phyloP scores from a whole-genome alignment of 64 coral and sea anemone genomes.

The Actinia equina region DNA sequence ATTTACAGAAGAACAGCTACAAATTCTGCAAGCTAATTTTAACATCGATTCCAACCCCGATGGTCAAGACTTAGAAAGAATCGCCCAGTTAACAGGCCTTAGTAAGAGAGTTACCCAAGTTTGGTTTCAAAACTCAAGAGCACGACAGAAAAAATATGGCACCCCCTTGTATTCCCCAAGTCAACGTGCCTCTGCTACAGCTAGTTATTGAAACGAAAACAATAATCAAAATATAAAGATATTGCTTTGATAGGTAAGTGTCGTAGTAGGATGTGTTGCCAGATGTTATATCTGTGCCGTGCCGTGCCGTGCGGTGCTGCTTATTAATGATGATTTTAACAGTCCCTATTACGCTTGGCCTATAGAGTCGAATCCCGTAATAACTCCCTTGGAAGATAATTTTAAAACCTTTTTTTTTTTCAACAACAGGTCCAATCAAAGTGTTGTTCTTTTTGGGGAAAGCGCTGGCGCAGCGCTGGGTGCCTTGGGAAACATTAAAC shows the following conservation, averaged over 20 bases:
- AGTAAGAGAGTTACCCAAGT: constrained; percentile 99
- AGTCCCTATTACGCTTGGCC: too few species aligned
- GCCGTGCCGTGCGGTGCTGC: too few species aligned
- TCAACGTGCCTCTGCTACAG: constrained; percentile 63
- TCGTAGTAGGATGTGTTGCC: too few species aligned
- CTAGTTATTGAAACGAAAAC: constrained; percentile 14
- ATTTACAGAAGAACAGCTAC: constrained; percentile 96
- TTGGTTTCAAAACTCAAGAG: constrained; percentile 99
- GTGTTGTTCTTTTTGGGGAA: not conserved
- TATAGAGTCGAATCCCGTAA: too few species aligned
- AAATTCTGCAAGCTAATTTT: constrained; percentile 96
- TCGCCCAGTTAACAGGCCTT: constrained; percentile 89
- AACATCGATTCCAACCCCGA: constrained; percentile 98
- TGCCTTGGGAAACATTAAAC: not conserved
- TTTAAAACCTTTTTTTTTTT: not conserved
- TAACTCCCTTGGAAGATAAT: not conserved
- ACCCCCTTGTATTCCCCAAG: constrained; percentile 69
- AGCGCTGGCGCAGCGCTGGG: not conserved
- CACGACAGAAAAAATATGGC: constrained; percentile 97
- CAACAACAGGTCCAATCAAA: not conserved
- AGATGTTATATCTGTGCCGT: too few species aligned
- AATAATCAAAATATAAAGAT: not conserved
- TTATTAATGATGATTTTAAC: too few species aligned
- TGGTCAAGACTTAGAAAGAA: constrained; percentile 94
- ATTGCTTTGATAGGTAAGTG: not conserved